phyloP scores from a whole-genome alignment of 2,113 vertebrate species.

The Struthidea cinerea region DNA sequence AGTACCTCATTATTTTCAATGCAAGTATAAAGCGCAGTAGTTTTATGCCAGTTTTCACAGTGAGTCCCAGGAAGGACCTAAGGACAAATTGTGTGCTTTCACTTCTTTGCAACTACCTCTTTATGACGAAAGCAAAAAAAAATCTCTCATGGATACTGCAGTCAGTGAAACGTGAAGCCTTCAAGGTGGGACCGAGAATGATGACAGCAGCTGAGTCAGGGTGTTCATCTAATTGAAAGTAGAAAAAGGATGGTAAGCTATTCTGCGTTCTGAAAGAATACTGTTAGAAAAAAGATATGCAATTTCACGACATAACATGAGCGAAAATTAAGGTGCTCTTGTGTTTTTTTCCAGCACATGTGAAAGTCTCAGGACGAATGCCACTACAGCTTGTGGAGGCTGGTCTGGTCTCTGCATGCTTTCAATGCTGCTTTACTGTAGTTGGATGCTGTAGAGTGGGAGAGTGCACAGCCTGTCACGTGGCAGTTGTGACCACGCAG shows the following conservation, averaged over 20 bases:
- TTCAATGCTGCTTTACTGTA: not conserved
- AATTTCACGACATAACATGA: rapidly evolving
- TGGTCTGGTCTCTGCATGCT: not conserved
- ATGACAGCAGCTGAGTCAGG: not conserved
- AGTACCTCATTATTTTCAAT: not conserved
- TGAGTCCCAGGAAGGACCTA: not conserved
- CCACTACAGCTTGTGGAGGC: not conserved
- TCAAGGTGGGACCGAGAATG: not conserved
- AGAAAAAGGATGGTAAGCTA: not conserved
- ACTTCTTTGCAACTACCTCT: not conserved
- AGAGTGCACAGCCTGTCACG: rapidly evolving
- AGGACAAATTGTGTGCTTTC: not conserved
- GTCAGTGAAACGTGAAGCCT: not conserved
- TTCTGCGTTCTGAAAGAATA: not conserved
- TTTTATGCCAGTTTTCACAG: not conserved
- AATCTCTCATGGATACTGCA: not conserved
- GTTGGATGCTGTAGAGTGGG: not conserved
- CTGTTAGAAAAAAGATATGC: rapidly evolving
- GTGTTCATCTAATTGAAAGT: not conserved
- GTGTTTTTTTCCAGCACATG: not conserved
- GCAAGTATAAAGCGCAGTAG: not conserved
- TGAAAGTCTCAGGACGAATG: not conserved
- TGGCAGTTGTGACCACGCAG: not conserved
- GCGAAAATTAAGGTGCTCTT: not conserved
- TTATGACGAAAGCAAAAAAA: not conserved